Evolutionary conservation across 2,888 invertebrate species (phyloP).

Genomic region (Allolobophora icterica): DNA sequence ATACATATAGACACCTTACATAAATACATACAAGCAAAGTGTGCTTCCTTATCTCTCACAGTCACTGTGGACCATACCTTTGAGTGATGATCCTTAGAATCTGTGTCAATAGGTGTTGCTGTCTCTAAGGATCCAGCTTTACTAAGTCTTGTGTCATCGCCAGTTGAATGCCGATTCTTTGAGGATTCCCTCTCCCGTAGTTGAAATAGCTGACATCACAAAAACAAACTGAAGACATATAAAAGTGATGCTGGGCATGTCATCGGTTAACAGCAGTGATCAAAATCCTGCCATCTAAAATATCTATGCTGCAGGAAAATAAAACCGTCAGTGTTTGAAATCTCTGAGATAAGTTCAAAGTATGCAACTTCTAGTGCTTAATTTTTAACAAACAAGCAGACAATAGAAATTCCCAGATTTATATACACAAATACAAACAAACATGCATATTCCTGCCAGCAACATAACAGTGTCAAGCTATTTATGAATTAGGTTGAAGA

Average conservation of each 20-base stretch:
- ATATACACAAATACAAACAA: too few relatives aligned
- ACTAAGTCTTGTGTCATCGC: constrained; percentile 24
- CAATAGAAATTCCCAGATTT: too few relatives aligned
- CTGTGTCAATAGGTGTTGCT: not conserved
- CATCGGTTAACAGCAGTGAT: not conserved
- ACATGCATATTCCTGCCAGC: too few relatives aligned
- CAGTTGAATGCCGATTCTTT: not conserved
- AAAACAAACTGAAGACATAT: not conserved
- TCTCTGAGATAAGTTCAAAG: not conserved
- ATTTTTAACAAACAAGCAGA: too few relatives aligned
- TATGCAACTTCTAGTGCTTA: not conserved
- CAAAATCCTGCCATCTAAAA: not conserved
- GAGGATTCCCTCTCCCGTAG: constrained; percentile 33
- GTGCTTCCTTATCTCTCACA: too few relatives aligned
- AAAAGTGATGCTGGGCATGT: not conserved
- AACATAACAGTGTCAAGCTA: too few relatives aligned
- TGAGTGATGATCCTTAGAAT: not conserved
- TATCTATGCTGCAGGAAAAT: not conserved
- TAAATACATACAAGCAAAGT: too few relatives aligned
- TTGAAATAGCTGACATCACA: constrained; percentile 36
- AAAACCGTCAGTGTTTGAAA: not conserved
- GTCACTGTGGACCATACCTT: not conserved
- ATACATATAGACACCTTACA: too few relatives aligned
- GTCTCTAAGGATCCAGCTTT: constrained; percentile 10
- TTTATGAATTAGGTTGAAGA: too few relatives aligned